Percentiles rank a stretch among this genome's conserved stretches.
Evolutionary conservation across 2,888 invertebrate genomes (phyloP).

Genomic region (Lasius platythorax): DNA sequence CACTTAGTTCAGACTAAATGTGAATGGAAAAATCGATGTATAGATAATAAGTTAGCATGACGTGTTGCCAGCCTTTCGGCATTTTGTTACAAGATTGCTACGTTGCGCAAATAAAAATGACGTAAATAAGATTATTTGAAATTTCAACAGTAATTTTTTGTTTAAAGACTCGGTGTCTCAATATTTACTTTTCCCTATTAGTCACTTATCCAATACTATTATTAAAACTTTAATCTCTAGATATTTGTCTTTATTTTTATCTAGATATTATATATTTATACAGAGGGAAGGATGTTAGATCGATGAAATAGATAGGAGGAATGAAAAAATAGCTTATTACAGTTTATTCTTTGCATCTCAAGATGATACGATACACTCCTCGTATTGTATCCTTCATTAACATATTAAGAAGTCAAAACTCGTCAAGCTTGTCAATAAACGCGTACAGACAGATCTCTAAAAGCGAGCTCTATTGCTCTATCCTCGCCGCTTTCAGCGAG

Average conservation of each 20-base stretch:
- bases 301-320: not conserved
- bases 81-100: conserved; percentile 28
- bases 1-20: not conserved
- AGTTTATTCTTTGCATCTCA: not conserved
- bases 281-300: not conserved
- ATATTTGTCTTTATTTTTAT: not conserved
- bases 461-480: not conserved
- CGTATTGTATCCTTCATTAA: not conserved
- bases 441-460: not conserved
- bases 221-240: not conserved
- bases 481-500: not conserved
- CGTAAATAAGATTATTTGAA: conserved; percentile 26
- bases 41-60: conserved; percentile 3
- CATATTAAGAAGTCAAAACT: conserved; percentile 13
- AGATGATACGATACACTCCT: not conserved
- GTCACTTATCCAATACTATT: not conserved
- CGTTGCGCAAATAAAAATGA: conserved; percentile 42
- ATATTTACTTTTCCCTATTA: not conserved
- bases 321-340: not conserved
- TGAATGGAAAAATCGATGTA: conserved; percentile 4
- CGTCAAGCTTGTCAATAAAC: not conserved
- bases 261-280: not conserved
- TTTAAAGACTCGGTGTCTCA: not conserved
- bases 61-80: not conserved
- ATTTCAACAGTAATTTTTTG: not conserved